Base-by-base conservation (phyloP, 2,797 vertebrate genomes). In the Champsocephalus gunnari region DNA sequence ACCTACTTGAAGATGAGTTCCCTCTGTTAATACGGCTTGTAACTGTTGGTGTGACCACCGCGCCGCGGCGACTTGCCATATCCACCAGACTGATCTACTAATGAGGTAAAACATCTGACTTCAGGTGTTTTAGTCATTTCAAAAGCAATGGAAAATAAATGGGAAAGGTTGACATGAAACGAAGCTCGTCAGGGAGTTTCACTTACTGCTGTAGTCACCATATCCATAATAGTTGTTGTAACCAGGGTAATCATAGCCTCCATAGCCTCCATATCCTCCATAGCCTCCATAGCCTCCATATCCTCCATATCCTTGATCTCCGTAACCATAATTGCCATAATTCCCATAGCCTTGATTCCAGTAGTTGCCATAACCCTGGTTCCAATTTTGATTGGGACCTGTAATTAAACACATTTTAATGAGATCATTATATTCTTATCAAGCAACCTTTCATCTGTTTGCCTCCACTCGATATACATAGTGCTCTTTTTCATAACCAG, bases 211-310 rank as follows among this genome's bases (percentile, higher is more conserved):
- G 96, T 99, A 98, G 95, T 98, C 97, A 93, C 96, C 96, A 91
- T 99, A 99, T 94, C 98, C 98, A 81, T 99, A 99, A 93, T 99
- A 99, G 96, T 96, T 99, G 96, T 98, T 99, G 97, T 99, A 99
- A 92, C 97, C 97, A 88, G 97, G 94, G 95, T 99, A 99, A 94
- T 99, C 98, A 88, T 98, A 99, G 91, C 96, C 96, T 90, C 97
- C 96, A 76, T 28, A 28, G 28, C 24, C 24, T 28, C 24, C 21
- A 21, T 99, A 99, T 82, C 98, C 96, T 81, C 97, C 98, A 81
- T 99, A 99, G 47, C 98, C 98, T 95, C 28, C 98, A 88, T 98
- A 99, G 90, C 96, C 96, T 90, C 97, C 96, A 76, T 99, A 99
- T 83, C 98, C 96, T 81, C 97, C 98, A 81, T 99, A 99, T 47